phyloP scores from a whole-genome alignment of 2,888 invertebrate species.

The Gortyna flavago region DNA sequence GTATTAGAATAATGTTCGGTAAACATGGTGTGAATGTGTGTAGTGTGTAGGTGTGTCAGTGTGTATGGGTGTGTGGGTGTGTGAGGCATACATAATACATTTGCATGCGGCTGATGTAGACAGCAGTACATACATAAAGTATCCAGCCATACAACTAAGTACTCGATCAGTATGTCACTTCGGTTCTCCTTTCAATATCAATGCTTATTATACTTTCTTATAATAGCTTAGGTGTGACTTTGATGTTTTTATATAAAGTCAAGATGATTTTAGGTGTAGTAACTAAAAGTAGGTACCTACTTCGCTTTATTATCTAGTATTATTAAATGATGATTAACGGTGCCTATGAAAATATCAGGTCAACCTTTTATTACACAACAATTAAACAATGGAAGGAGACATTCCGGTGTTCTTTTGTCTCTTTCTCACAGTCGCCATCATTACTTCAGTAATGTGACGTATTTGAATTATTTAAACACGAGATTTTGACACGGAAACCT shows the following conservation, averaged over 20 bases:
- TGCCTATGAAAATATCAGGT: slow-evolving; percentile 15
- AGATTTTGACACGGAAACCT: slow-evolving; percentile 55
- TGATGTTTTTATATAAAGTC: slow-evolving; percentile 12
- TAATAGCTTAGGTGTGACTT: slow-evolving; percentile 23
- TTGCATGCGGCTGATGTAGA: slow-evolving; percentile 80
- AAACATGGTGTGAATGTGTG: slow-evolving; percentile 56
- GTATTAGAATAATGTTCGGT: slow-evolving; percentile 69
- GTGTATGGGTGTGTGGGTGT: slow-evolving; percentile 63
- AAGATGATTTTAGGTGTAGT: background rate
- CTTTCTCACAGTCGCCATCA: slow-evolving; percentile 10
- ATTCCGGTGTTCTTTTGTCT: slow-evolving; percentile 21
- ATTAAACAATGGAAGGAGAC: slow-evolving; percentile 29
- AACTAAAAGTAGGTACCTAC: background rate
- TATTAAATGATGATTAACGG: background rate
- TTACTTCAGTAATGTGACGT: slow-evolving; percentile 24
- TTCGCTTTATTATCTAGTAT: background rate
- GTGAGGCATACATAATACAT: slow-evolving; percentile 74
- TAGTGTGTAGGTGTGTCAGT: slow-evolving; percentile 42
- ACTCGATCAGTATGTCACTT: slow-evolving; percentile 85
- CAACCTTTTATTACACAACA: background rate
- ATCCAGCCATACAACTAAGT: slow-evolving; percentile 74
- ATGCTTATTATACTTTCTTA: slow-evolving; percentile 53
- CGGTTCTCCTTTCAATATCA: slow-evolving; percentile 57
- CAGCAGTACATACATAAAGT: slow-evolving; percentile 70
- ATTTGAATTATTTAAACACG: slow-evolving; percentile 38